Percentiles rank a stretch among this genome's conserved stretches.
These are phyloP conservation scores for Eumacrocentrus americanus DNA, from an alignment of 2,888 invertebrate species.

Conservation along the genomic window DNA sequence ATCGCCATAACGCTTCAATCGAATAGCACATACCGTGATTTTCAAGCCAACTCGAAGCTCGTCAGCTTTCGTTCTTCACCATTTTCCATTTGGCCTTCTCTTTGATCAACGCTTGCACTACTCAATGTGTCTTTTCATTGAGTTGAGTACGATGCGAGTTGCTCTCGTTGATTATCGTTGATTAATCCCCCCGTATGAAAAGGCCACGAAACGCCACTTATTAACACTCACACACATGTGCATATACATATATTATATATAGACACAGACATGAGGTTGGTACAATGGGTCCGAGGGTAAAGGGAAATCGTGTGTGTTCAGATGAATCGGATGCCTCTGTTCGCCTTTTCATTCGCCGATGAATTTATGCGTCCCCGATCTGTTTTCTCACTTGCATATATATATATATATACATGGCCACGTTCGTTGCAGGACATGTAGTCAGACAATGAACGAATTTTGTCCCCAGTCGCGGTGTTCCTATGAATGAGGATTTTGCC, in stretches of 20 bases:
- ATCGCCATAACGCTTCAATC: slow-evolving; percentile 34
- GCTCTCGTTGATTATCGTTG: slow-evolving; percentile 5
- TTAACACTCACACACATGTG: not conserved
- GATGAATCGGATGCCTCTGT: too few relatives aligned
- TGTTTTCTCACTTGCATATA: too few relatives aligned
- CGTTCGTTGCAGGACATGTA: too few relatives aligned
- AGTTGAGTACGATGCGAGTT: not conserved
- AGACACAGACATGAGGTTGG: too few relatives aligned
- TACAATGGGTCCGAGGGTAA: too few relatives aligned
- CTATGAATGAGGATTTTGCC: slow-evolving; percentile 9
- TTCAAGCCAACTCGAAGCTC: slow-evolving; percentile 22
- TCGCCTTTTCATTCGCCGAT: too few relatives aligned
- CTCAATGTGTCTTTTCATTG: slow-evolving; percentile 9
- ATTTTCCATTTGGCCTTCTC: slow-evolving; percentile 38
- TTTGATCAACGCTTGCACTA: slow-evolving; percentile 39
- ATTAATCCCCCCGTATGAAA: slow-evolving; percentile 13
- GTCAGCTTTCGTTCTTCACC: slow-evolving; percentile 26
- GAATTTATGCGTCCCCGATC: too few relatives aligned
- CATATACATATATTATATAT: not conserved
- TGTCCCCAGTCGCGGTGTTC: too few relatives aligned
- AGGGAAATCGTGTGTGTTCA: too few relatives aligned
- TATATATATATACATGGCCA: too few relatives aligned
- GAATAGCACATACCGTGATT: not conserved
- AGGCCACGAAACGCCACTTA: not conserved
- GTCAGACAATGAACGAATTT: too few relatives aligned